Conservation (phyloP, 2,888 invertebrate species). For the Emesis russula region DNA sequence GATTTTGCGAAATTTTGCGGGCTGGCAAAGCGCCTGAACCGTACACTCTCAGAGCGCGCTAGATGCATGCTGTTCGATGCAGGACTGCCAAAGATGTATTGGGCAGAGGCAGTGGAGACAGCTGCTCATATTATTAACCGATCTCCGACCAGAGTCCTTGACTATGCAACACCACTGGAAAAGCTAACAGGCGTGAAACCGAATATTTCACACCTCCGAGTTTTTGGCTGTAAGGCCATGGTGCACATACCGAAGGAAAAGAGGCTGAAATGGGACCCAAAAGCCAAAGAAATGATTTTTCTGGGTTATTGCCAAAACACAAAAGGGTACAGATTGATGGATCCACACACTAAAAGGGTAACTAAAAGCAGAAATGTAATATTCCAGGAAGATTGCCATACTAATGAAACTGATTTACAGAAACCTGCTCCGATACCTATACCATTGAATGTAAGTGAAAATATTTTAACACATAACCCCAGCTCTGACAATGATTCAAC, state of each 20-base stretch:
- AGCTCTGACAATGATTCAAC: too few species aligned
- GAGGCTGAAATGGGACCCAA: slow-evolving; percentile 89
- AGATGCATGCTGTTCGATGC: slow-evolving; percentile 36
- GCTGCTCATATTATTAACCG: too few species aligned
- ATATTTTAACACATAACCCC: too few species aligned
- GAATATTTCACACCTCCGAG: neutral
- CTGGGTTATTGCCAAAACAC: slow-evolving; percentile 88
- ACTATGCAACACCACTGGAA: too few species aligned
- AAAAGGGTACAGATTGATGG: slow-evolving; percentile 78
- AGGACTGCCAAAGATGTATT: neutral
- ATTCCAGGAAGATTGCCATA: slow-evolving; percentile 32
- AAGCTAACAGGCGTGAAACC: neutral
- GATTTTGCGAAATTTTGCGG: slow-evolving; percentile 69
- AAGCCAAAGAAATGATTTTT: slow-evolving; percentile 84
- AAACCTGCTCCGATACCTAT: too few species aligned
- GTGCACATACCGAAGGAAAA: neutral
- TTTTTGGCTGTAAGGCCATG: neutral
- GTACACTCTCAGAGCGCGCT: slow-evolving; percentile 59
- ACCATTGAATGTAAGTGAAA: too few species aligned
- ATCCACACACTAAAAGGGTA: slow-evolving; percentile 31
- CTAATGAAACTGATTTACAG: too few species aligned
- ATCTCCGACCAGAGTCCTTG: too few species aligned
- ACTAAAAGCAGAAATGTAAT: slow-evolving; percentile 50
- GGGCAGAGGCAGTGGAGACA: neutral
- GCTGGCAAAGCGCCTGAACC: slow-evolving; percentile 84